phyloP scores from a whole-genome alignment of 2,888 invertebrate species.

The Andrena fulva region DNA sequence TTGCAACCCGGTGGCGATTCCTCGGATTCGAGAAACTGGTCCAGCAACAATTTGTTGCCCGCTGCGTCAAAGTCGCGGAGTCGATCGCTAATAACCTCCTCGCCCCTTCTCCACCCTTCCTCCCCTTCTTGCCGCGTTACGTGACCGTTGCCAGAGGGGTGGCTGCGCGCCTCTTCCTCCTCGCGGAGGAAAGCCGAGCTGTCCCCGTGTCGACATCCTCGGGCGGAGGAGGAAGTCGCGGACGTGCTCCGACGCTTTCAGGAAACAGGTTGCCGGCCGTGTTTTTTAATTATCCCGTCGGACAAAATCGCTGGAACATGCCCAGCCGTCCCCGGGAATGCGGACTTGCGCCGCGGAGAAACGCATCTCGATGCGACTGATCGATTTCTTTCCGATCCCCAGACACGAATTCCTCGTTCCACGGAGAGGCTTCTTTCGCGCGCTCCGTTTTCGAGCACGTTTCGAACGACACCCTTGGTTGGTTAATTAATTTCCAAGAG shows the following conservation, averaged over 20 bases:
- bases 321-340: constrained; percentile 25
- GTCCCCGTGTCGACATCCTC: constrained; percentile 1
- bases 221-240: constrained; percentile 48
- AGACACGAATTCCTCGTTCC: background rate
- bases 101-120: background rate
- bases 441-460: background rate
- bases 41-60: constrained; percentile 59
- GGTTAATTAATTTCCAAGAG: constrained; percentile 49
- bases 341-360: constrained; percentile 10
- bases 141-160: constrained; percentile 17
- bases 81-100: constrained; percentile 54
- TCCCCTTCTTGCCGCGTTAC: constrained; percentile 15
- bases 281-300: constrained; percentile 47
- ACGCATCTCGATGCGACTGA: background rate
- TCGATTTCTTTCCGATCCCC: constrained; percentile 9
- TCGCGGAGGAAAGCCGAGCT: constrained; percentile 7
- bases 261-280: constrained; percentile 47
- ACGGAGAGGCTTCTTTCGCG: background rate
- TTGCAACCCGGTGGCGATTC: constrained; percentile 50
- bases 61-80: constrained; percentile 41
- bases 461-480: background rate
- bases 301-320: constrained; percentile 35
- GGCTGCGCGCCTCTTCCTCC: background rate
- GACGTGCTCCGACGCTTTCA: constrained; percentile 49
- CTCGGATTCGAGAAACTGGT: constrained; percentile 70